These are phyloP conservation scores for Cephus sareptanus DNA, from an alignment of 2,888 invertebrate genomes.

Conservation along the genomic window DNA sequence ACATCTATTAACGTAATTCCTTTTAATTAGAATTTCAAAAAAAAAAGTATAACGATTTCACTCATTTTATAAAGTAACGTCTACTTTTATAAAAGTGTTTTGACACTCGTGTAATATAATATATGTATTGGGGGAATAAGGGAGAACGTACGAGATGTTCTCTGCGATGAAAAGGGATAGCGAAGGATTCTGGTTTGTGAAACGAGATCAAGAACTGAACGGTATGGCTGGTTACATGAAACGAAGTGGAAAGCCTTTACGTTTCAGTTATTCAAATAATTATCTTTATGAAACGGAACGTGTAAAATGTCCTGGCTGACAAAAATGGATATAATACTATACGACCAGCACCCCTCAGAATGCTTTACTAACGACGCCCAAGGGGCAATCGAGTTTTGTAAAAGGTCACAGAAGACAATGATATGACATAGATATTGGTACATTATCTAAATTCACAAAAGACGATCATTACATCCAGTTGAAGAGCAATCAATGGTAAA, in stretches of 20 bases:
- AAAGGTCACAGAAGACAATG: neutral
- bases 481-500: too few relatives aligned
- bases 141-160: neutral
- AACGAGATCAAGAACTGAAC: neutral
- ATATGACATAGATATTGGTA: neutral
- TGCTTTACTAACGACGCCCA: neutral
- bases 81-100: neutral
- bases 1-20: neutral
- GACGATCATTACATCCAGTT: too few relatives aligned
- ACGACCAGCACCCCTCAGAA: neutral
- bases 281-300: neutral
- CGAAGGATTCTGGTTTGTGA: neutral
- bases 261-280: neutral
- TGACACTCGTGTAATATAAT: neutral
- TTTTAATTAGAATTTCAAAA: neutral
- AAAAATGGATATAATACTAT: neutral
- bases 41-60: neutral
- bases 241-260: neutral
- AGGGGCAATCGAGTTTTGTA: neutral
- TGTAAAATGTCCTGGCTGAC: neutral
- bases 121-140: neutral
- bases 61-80: neutral
- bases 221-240: neutral
- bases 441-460: too few relatives aligned
- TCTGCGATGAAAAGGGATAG: neutral